Base-by-base conservation (phyloP, 2,113 vertebrate species). In the Eretmochelys imbricata region DNA sequence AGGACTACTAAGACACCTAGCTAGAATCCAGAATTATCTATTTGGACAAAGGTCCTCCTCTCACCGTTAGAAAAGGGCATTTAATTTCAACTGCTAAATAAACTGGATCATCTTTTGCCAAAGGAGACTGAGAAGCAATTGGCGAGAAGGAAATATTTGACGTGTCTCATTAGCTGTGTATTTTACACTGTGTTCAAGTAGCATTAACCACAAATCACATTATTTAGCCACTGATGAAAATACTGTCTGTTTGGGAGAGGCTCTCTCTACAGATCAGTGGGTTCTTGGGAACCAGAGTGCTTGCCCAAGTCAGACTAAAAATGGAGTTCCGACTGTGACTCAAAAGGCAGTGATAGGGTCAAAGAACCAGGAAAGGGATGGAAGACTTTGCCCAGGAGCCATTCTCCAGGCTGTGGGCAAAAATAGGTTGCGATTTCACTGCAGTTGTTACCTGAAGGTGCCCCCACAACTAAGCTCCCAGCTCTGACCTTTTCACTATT, bases 151-250 rank as follows among this genome's bases (percentile, higher is more conserved):
- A 55, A 46, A 27, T 82, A 29, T 14, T 3, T 7, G 1, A 19
- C 31, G 69, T 31, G 2, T 2, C 1, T 0, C 2, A 22, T 0
- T 46, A 0, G 80, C 11, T 5, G 48, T 81, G 50, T 48, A 1
- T 82, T 89, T 46, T 86, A 31, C 0, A 10, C 62, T 57, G 27
- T 53, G 0, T 27, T 57, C 25, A 49, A 31, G 6, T 49, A 85
- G 86, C 9, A 38, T 14, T 42, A 42, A n/a, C n/a, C 10, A 24
- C 46, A 14, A 48, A 51, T 31, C 9, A 20, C 16, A n/a, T 35
- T 51, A 69, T 5, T 8, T 90, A 54, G 94, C 89, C 92, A 42
- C 46, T 94, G 96, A 96, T 95, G 94, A 3, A 86, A 0, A 0
- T 0, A 0, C 90, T 80, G 92, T 8, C 85, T 85, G 89, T 82